These are phyloP conservation scores for Pristis pectinata DNA, from an alignment of 2,797 vertebrate genomes.

Conservation along the genomic window DNA sequence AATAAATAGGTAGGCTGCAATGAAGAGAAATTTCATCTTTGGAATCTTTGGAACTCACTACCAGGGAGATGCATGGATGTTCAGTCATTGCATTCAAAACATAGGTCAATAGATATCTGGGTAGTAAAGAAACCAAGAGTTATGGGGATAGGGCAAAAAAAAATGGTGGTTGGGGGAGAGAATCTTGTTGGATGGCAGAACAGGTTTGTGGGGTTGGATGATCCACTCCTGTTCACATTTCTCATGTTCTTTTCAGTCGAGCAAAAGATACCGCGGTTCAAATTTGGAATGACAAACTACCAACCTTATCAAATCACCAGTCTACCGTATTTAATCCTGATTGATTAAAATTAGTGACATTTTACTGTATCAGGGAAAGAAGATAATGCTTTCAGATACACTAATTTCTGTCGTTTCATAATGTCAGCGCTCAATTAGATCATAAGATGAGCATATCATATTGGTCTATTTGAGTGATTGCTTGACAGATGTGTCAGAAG, in stretches of 20 bases:
- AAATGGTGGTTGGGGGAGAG: too few species aligned
- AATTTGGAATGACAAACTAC: background rate
- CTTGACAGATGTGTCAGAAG: background rate
- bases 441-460: background rate
- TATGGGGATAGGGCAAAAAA: too few species aligned
- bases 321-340: background rate
- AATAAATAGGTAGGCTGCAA: too few species aligned
- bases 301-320: background rate
- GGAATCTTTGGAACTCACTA: too few species aligned
- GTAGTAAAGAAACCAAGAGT: too few species aligned
- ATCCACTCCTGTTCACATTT: too few species aligned
- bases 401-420: conserved; percentile 5
- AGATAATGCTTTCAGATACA: background rate
- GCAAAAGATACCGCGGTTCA: background rate
- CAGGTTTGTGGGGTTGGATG: too few species aligned
- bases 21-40: too few species aligned
- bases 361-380: background rate
- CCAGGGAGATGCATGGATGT: too few species aligned
- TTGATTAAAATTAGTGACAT: conserved; percentile 21
- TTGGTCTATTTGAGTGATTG: background rate
- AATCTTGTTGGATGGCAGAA: too few species aligned
- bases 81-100: too few species aligned
- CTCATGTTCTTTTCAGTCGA: background rate
- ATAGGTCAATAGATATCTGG: too few species aligned
- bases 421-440: background rate